Evolutionary conservation across 2,113 vertebrate genomes (phyloP), one percentile per base, ranked within the genome.

Genomic region (Rallus limicola): DNA sequence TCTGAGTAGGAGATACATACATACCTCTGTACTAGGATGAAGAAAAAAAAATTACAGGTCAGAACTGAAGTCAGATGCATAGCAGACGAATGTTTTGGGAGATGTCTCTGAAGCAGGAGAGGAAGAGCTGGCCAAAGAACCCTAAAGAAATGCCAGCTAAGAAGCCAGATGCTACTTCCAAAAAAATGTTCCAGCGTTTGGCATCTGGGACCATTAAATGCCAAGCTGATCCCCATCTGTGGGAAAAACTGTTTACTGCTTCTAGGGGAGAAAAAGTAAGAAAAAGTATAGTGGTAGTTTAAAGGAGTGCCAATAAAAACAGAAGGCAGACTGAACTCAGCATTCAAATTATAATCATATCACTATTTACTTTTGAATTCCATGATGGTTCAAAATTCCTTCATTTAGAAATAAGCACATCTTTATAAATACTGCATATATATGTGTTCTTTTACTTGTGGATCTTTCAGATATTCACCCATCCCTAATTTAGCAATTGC

Each of bases 231-330:
- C 50, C 75, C 95, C 95, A 95, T 96, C 97, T 98, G 95, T 83
- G 92, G 92, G 93, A 93, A 97, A 98, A 98, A 82, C 87, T 98
- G 95, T 96, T 97, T 94, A 89, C 82, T 97, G 91, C 91, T 97
- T 97, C 92, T 79, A 67, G 91, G 79, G 42, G 70, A 87, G 71
- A 95, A 95, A 93, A 91, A 90, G 82, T 84, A 94, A 90, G 68
- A 88, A 95, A 87, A 65, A 87, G 67, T 86, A 81, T 71, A 97
- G 75, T 90, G 95, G 93, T 87, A 96, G 72, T 85, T 88, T 96
- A 96, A 96, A 93, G n/a, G 58, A 29, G 8, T 91, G 69, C 92
- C 92, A 97, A 58, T 82, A 86, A 95, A 95, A 97, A 81, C 86
- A 98, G 92, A 98, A 94, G 92, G 87, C 86, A 95, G 77, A 77